Conservation (phyloP, 2,888 invertebrate species). For the Ganaspis brasiliensis region DNA sequence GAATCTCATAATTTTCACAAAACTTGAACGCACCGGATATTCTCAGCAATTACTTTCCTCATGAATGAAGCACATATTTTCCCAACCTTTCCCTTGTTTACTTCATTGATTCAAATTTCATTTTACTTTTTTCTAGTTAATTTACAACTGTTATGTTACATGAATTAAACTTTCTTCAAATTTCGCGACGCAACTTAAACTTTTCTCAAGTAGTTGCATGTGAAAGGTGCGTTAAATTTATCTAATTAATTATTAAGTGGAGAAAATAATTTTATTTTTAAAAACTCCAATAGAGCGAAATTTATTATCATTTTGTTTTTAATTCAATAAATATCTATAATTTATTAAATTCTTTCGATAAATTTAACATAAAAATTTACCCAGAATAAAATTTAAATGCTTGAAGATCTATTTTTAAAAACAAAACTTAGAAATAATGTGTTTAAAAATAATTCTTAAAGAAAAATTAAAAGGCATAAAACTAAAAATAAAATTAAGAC, state of each 20-base stretch:
- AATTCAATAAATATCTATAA: no score
- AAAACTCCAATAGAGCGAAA: no score
- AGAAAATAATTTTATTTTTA: background rate
- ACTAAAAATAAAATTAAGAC: no score
- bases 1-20: background rate
- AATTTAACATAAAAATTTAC: no score
- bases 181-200: background rate
- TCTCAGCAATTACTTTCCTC: conserved; percentile 69
- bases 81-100: conserved; percentile 58
- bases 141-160: conserved; percentile 23
- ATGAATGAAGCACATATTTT: conserved; percentile 59
- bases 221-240: background rate
- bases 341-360: no score
- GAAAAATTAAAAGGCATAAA: no score
- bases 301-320: no score
- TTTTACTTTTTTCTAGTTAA: conserved; percentile 17
- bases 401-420: no score
- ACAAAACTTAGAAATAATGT: no score
- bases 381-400: no score
- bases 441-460: no score
- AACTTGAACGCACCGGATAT: conserved; percentile 48
- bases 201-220: background rate
- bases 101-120: conserved; percentile 36
- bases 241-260: background rate
- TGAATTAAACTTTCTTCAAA: conserved; percentile 11